Conservation (phyloP, 2,113 vertebrate species). For the mouse (Mus musculus) region GRCm39 chr11:13676501-13677000, state of each 20-base stretch:
- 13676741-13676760: constrained; percentile 17
- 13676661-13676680: background rate
- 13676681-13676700: background rate
- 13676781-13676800: constrained; percentile 11
- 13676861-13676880: constrained; percentile 53
- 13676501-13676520: background rate
- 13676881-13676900: constrained; percentile 67
- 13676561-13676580: background rate
- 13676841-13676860: constrained; percentile 62
- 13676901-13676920: constrained; percentile 56
- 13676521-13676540: too few relatives aligned
- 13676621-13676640: background rate
- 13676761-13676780: constrained; percentile 45
- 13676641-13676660: fast-evolving
- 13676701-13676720: background rate
- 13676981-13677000: constrained; percentile 62
- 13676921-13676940: constrained; percentile 68
- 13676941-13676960: constrained; percentile 57
- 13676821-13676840: constrained; percentile 66
- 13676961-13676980: constrained; percentile 70
- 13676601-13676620: background rate
- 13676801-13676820: constrained; percentile 65
- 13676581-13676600: background rate
- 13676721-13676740: background rate
- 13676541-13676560: background rate